Evolutionary conservation across 2,888 invertebrate species (phyloP), one percentile per base, ranked within the genome.

Genomic region (Cloeon dipterum): DNA sequence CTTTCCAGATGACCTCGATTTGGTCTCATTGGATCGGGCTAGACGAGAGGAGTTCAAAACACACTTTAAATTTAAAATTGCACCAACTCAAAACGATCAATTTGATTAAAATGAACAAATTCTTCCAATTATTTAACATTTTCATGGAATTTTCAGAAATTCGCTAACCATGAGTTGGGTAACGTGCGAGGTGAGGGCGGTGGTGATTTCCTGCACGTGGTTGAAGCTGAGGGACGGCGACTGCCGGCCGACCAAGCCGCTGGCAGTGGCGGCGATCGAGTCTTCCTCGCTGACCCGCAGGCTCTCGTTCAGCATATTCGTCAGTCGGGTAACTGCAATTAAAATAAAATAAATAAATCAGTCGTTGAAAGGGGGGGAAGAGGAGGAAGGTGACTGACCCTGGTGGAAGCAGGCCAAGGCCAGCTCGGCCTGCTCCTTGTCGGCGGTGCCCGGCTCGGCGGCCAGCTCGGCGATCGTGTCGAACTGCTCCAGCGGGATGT

Each of bases 91-190:
- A n/a, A n/a, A n/a, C n/a, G n/a, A n/a, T n/a, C n/a, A n/a, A n/a
- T n/a, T n/a, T n/a, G n/a, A n/a, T n/a, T n/a, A n/a, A n/a, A n/a
- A n/a, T n/a, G n/a, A n/a, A n/a, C n/a, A n/a, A n/a, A n/a, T n/a
- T n/a, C n/a, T n/a, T n/a, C n/a, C n/a, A n/a, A n/a, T n/a, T n/a
- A n/a, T n/a, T n/a, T n/a, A n/a, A n/a, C n/a, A n/a, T n/a, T n/a
- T n/a, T n/a, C n/a, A n/a, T n/a, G n/a, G n/a, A n/a, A n/a, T n/a
- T n/a, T n/a, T n/a, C n/a, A n/a, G n/a, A n/a, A n/a, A n/a, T n/a
- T n/a, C n/a, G n/a, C n/a, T n/a, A n/a, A 75, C 75, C 66, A 76
- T 60, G 49, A 77, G 59, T 50, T 71, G 67, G 43, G 74, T 72
- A 48, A 77, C 65, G 53, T 74, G 69, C 44, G 65, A 58, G 47